Base-by-base conservation (phyloP, 2,888 invertebrate species). In the Dorcus parallelipipedus region DNA sequence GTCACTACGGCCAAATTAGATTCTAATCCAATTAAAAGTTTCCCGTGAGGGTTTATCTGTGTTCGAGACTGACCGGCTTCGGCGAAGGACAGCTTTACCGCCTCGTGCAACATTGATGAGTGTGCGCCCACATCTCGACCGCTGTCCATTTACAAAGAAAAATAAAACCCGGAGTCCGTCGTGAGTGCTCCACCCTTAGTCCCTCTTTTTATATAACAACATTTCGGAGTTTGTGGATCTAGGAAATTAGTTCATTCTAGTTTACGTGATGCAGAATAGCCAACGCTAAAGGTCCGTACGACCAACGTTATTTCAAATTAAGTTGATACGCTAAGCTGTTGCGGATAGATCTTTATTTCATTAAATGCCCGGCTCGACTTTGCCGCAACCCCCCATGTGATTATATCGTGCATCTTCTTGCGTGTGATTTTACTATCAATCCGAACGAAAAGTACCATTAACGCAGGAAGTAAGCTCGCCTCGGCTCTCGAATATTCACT, bases 11-110 rank as follows among this genome's bases (percentile, higher is more conserved):
- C 75, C 73, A 77, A 79, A 78, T 79, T 77, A 78, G 78, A 78
- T 78, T 77, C 78, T 78, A 79, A 79, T 79, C 78, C 78, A 79
- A 78, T 79, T 79, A 79, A 79, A 78, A 79, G 76, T 79, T 78
- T 76, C 71, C 70, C 73, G 68, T 58, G 62, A 68, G 75, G 75
- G 72, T 72, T 72, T 68, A 63, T 64, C 68, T 67, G 63, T 58
- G 65, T 64, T 65, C 60, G 63, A 66, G 63, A 61, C 66, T 65
- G 69, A 59, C 68, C 67, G 66, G 64, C 67, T 62, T 61, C 56
- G 33, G 62, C 59, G 60, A 59, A 65, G 64, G 65, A 66, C 67
- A 68, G 63, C 62, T 63, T 59, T 55, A 60, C 64, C 54, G 52
- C 64, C 64, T 66, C 68, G 65, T 71, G 67, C 70, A 74, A 73